Percentiles rank a stretch among this genome's conserved stretches.
Evolutionary conservation across 2,888 invertebrate genomes (phyloP).

Genomic region (Mimumesa dahlbomi): DNA sequence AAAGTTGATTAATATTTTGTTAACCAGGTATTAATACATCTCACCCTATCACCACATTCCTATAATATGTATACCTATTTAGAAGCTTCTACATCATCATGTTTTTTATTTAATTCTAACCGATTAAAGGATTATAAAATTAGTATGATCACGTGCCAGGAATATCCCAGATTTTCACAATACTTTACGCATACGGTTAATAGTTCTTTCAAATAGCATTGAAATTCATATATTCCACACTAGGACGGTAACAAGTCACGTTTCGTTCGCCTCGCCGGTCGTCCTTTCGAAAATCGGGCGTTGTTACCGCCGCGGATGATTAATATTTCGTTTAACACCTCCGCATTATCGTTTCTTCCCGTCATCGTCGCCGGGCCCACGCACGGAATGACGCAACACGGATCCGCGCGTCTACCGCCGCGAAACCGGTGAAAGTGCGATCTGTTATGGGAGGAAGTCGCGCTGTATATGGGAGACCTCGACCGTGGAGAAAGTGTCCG

Average conservation of each 20-base stretch:
- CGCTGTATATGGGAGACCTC: slow-evolving; percentile 51
- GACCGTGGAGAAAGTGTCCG: slow-evolving; percentile 65
- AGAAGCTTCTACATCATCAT: no score
- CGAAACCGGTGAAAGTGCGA: slow-evolving; percentile 65
- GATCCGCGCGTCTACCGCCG: slow-evolving; percentile 24
- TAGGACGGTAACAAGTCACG: no score
- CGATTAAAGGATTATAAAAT: no score
- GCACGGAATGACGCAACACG: slow-evolving; percentile 49
- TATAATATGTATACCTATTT: no score
- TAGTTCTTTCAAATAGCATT: no score
- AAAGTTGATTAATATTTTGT: slow-evolving; percentile 77
- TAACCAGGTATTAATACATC: slow-evolving; percentile 42
- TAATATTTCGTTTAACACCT: slow-evolving; percentile 31
- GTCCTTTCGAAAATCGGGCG: no score
- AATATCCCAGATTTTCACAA: no score
- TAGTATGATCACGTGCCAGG: no score
- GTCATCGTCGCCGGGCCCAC: slow-evolving; percentile 18
- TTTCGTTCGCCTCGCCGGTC: no score
- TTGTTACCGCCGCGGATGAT: not conserved
- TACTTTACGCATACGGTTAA: no score
- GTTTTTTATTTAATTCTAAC: no score
- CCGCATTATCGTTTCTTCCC: slow-evolving; percentile 10
- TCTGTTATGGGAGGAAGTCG: slow-evolving; percentile 59
- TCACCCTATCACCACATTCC: not conserved
- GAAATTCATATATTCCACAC: no score